Base-by-base conservation (phyloP, 2,888 invertebrate genomes). In the Galeruca laticollis region DNA sequence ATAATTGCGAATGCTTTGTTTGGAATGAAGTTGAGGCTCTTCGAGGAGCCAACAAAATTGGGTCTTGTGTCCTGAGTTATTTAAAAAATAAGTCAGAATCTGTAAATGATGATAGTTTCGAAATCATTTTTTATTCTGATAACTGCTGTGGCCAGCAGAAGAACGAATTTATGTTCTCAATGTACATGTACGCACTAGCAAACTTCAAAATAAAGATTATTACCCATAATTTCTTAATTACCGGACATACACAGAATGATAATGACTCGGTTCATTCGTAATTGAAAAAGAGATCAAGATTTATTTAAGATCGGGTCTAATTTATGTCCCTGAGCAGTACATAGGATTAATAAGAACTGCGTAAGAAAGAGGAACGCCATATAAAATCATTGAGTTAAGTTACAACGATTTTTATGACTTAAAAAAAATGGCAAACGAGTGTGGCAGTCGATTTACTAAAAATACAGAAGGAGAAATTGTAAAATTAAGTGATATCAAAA, bases 211-310 rank as follows among this genome's bases (percentile, higher is more conserved):
- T 61, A n/a, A 68, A 60, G 13, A 56, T 47, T 13, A 49, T 68
- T 26, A 68, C 68, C 20, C 57, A 68, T 31, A 68, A 20, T n/a
- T n/a, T n/a, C n/a, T n/a, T n/a, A n/a, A n/a, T n/a, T n/a, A n/a
- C n/a, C n/a, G n/a, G n/a, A n/a, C 64, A 63, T 20, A 52, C 51
- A n/a, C 37, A 63, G 35, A 68, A 69, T 49, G 64, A 59, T 40
- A 61, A 60, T 15, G 60, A 60, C 43, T 15, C 60, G 31, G 59
- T 20, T 37, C 70, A 70, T 56, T 70, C 13, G 21, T 56, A n/a
- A 70, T 68, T 49, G 68, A 70, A 52, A 70, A 57, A 59, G 59
- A 54, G 47, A 63, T 70, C 33, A 67, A 52, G 43, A 67, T 49
- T 26, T 33, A 20, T 15, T 21, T 61, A 37, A 35, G 59, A 21